A percentile compares a stretch with the other conserved stretches of the same genome.
phyloP scores from a whole-genome alignment of 23 tunicate genomes.

The Ciona savignyi region DNA sequence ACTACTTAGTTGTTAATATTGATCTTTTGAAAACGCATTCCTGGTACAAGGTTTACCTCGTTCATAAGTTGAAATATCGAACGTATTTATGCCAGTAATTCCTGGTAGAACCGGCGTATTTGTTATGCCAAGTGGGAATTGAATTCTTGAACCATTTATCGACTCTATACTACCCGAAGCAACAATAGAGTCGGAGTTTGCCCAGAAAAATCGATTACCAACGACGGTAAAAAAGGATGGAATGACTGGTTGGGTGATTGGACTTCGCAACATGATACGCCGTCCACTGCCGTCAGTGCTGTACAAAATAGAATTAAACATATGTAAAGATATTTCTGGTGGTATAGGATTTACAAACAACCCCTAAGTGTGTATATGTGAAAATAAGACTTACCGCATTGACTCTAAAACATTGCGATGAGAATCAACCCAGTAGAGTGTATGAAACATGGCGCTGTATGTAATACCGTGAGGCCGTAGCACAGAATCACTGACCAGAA shows the following conservation, averaged over 20 bases:
- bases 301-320: no score
- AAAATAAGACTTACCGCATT: constrained; percentile 2
- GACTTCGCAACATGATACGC: background rate
- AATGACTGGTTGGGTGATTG: background rate
- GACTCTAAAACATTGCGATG: background rate
- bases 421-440: constrained; percentile 64
- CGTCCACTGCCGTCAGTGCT: background rate
- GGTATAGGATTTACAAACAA: no score
- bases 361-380: no score
- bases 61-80: background rate
- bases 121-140: background rate
- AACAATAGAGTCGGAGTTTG: background rate
- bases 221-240: background rate
- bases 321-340: no score
- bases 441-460: constrained; percentile 9
- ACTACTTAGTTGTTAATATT: no score
- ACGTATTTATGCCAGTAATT: background rate
- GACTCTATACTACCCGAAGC: background rate
- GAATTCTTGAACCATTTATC: background rate
- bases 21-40: no score
- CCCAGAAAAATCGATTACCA: background rate
- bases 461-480: constrained; percentile 34
- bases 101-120: background rate
- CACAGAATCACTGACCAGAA: constrained; percentile 30
- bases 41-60: no score